A percentile compares a stretch with the other conserved stretches of the same genome.
These are phyloP conservation scores for Pristis pectinata DNA, from an alignment of 2,797 vertebrate species.

Conservation along the genomic window DNA sequence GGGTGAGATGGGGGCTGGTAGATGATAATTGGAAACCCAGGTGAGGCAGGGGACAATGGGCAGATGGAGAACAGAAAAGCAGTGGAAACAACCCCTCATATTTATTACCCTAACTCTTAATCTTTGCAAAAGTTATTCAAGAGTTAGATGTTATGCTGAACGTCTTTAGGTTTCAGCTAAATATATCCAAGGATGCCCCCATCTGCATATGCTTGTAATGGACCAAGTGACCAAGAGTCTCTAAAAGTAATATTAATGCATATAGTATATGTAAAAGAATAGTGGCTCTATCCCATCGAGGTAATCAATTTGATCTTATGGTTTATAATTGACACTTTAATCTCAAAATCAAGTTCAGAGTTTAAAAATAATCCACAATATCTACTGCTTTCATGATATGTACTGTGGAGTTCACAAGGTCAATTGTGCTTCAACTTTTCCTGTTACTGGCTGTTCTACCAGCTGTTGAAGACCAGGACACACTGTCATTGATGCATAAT, in stretches of 20 bases:
- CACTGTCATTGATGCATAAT: not conserved
- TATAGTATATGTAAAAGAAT: not conserved
- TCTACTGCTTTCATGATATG: not conserved
- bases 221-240: not conserved
- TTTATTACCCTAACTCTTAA: not conserved
- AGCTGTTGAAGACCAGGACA: not conserved
- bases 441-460: not conserved
- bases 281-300: not conserved
- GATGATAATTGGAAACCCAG: no score
- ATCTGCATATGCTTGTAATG: not conserved
- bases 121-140: not conserved
- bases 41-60: no score
- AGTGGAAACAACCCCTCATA: no score
- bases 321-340: slow-evolving; percentile 19
- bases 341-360: not conserved
- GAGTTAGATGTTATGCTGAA: not conserved
- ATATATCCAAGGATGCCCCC: not conserved
- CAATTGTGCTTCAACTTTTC: not conserved
- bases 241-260: not conserved
- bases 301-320: not conserved
- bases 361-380: not conserved
- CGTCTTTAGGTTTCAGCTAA: not conserved
- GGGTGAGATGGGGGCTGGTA: no score
- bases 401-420: not conserved
- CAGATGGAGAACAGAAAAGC: no score